Conservation (phyloP, 1,140 invertebrate genomes). For the Polypedilum pembai region DNA sequence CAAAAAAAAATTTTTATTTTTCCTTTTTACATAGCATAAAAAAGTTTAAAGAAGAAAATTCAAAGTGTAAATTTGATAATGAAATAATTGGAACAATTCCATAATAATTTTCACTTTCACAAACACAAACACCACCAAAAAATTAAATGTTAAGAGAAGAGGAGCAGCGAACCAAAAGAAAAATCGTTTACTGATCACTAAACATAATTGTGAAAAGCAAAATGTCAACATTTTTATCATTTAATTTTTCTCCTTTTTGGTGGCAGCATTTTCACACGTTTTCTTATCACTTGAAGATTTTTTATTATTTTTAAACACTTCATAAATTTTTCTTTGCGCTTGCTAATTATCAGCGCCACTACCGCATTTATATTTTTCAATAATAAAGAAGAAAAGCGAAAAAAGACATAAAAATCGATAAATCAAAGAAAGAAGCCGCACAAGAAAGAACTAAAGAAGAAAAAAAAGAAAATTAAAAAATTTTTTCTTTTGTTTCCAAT, state of each 20-base stretch:
- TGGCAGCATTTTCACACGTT: neutral
- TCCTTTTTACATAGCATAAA: neutral
- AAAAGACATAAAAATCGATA: conserved; percentile 6
- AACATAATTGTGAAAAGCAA: conserved; percentile 18
- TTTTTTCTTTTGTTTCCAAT: neutral
- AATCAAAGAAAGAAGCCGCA: neutral
- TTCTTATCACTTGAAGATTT: conserved; percentile 2
- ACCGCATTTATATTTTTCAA: neutral
- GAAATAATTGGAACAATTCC: neutral
- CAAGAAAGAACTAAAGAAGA: neutral
- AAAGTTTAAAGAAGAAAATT: neutral
- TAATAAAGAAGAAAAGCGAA: neutral
- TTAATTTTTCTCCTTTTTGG: conserved; percentile 23
- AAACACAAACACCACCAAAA: neutral
- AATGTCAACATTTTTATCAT: conserved; percentile 21
- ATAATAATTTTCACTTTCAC: conserved; percentile 19
- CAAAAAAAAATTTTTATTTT: conserved; percentile 2
- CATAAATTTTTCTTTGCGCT: neutral
- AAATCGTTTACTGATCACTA: neutral
- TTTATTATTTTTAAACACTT: conserved; percentile 14
- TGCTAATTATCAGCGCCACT: neutral
- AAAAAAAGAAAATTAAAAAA: neutral
- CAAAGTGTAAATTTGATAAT: neutral
- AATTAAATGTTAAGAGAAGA: neutral
- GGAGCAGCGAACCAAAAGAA: neutral